phyloP scores from a whole-genome alignment of 2,113 vertebrate genomes.

The Tichodroma muraria region DNA sequence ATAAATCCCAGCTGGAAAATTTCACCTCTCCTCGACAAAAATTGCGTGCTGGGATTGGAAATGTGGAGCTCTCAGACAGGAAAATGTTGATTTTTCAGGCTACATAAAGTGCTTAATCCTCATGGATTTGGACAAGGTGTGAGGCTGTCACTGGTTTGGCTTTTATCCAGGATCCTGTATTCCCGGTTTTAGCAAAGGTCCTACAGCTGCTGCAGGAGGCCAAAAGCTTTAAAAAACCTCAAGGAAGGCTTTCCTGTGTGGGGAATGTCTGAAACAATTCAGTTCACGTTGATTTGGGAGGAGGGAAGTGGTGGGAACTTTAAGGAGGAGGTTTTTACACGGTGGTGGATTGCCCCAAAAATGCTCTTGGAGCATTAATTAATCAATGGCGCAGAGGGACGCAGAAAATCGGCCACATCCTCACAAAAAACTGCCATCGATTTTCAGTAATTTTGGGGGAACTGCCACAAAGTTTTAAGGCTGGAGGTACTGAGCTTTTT shows the following conservation, averaged over 20 bases:
- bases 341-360: background rate
- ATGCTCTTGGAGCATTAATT: background rate
- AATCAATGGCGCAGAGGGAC: no score
- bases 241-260: background rate
- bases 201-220: background rate
- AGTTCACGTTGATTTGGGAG: background rate
- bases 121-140: background rate
- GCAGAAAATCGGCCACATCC: background rate
- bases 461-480: background rate
- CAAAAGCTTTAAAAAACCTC: background rate
- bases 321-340: background rate
- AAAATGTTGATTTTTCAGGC: background rate
- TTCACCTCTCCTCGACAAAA: background rate
- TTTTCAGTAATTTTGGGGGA: background rate
- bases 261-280: background rate
- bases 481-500: background rate
- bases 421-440: background rate
- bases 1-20: background rate
- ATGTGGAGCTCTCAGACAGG: fast-evolving
- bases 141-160: background rate
- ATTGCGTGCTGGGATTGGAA: background rate
- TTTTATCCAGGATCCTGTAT: background rate
- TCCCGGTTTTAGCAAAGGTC: background rate
- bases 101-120: background rate
- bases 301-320: background rate